phyloP scores from a whole-genome alignment of 2,113 vertebrate genomes.

The Addax nasomaculatus region DNA sequence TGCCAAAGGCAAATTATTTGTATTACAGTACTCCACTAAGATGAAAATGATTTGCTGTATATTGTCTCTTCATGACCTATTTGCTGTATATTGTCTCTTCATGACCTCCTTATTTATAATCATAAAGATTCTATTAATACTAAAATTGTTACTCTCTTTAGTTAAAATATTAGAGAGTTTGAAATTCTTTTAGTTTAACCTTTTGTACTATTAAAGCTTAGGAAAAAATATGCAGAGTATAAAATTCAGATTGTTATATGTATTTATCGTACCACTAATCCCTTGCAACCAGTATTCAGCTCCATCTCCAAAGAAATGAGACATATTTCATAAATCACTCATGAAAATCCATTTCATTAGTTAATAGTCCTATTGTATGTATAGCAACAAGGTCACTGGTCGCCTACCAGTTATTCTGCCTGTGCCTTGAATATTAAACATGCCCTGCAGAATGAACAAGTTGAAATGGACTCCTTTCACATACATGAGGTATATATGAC shows the following conservation, averaged over 20 bases:
- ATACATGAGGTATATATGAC: background rate
- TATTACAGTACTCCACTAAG: background rate
- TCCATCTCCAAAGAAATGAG: background rate
- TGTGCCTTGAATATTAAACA: background rate
- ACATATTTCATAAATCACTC: background rate
- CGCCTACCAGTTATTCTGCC: background rate
- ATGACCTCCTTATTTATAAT: background rate
- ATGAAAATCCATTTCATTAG: background rate
- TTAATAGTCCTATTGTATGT: background rate
- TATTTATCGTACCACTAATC: background rate
- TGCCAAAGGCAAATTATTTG: background rate
- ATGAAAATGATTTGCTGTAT: background rate
- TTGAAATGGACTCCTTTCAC: background rate
- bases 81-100: background rate
- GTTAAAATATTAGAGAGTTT: conserved; percentile 23
- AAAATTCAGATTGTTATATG: background rate
- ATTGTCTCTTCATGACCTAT: background rate
- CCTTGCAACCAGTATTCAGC: background rate
- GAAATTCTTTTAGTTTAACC: background rate
- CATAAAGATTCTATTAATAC: background rate
- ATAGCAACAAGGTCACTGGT: background rate
- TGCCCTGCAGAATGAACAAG: background rate
- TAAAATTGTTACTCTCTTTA: background rate
- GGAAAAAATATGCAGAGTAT: background rate
- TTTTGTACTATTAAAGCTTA: background rate